A percentile compares a stretch with the other conserved stretches of the same genome.
These are phyloP conservation scores for Cricetomys ansorgei DNA, from an alignment of 2,113 vertebrate genomes.

Conservation along the genomic window DNA sequence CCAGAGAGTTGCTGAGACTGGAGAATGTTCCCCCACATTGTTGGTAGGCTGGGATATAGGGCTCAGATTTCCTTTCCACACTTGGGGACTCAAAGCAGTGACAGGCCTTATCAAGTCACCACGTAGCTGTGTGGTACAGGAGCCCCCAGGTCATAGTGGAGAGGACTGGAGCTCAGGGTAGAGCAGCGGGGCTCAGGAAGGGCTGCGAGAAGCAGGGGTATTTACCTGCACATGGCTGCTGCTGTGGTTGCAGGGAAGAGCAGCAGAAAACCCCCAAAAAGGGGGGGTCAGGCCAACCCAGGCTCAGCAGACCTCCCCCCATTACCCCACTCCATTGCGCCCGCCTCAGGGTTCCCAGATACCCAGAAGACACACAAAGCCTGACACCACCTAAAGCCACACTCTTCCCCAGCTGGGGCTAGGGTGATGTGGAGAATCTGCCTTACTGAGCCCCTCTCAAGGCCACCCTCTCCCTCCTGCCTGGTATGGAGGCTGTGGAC, in stretches of 20 bases:
- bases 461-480: neutral
- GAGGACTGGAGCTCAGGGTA: neutral
- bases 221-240: neutral
- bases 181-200: neutral
- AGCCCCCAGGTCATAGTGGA: neutral
- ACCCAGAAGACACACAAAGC: neutral
- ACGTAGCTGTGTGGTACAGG: neutral
- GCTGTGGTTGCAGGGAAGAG: neutral
- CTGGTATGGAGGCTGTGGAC: neutral
- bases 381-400: neutral
- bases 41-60: fast-evolving
- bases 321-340: neutral
- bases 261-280: neutral
- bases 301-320: neutral
- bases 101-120: neutral
- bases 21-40: neutral
- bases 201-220: no score
- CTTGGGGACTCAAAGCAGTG: neutral
- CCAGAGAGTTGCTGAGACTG: neutral
- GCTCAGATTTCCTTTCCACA: neutral
- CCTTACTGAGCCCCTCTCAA: neutral
- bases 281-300: neutral
- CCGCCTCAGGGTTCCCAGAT: neutral
- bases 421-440: neutral
- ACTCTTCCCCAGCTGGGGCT: neutral